Evolutionary conservation across 2,888 invertebrate genomes (phyloP).

Genomic region (Scelioninae gen. 1): DNA sequence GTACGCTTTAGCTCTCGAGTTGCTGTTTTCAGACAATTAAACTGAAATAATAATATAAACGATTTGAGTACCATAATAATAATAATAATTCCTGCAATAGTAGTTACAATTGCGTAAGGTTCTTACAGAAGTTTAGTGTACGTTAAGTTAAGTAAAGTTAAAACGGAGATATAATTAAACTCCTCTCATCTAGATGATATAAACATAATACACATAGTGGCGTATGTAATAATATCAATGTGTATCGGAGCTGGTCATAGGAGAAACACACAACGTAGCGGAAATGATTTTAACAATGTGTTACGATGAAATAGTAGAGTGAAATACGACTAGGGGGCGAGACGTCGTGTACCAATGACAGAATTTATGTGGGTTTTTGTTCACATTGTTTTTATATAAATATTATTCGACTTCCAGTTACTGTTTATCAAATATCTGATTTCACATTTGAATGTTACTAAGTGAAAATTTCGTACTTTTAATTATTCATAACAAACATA

Average conservation of each 20-base stretch:
- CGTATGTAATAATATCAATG: constrained; percentile 18
- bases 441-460: no score
- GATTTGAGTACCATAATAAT: no score
- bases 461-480: no score
- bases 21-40: background rate
- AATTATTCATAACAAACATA: no score
- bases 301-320: constrained; percentile 26
- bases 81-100: background rate
- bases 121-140: background rate
- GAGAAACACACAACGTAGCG: constrained; percentile 10
- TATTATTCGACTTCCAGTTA: no score
- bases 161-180: constrained; percentile 48
- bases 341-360: background rate
- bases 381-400: no score
- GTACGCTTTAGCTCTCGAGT: no score
- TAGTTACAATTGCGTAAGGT: background rate
- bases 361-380: constrained; percentile 15
- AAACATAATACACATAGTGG: constrained; percentile 24
- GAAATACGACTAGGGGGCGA: constrained; percentile 18
- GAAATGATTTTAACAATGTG: constrained; percentile 28
- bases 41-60: no score
- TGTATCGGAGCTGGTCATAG: constrained; percentile 4
- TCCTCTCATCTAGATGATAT: constrained; percentile 21
- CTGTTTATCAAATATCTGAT: constrained; percentile 29
- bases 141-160: constrained; percentile 25